Conservation (phyloP, 2,888 invertebrate genomes). For the Cantharis rufa region DNA sequence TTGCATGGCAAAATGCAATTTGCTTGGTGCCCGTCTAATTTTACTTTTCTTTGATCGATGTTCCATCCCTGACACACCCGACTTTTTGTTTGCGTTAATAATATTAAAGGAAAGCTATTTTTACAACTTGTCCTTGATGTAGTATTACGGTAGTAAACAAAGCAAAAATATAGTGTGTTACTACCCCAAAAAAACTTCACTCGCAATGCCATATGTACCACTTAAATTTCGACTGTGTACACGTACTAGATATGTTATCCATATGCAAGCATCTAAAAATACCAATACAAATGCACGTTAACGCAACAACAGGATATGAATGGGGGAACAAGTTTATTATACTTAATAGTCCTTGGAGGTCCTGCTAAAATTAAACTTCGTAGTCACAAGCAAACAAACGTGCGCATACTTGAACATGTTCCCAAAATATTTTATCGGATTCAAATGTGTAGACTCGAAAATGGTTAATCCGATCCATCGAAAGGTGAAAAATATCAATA, state of each 20-base stretch:
- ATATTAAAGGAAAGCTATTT: background rate
- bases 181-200: background rate
- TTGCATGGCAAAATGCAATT: background rate
- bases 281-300: conserved; percentile 36
- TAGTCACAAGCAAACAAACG: conserved; percentile 20
- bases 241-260: conserved; percentile 1
- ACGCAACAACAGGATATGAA: conserved; percentile 35
- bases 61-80: background rate
- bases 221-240: background rate
- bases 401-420: background rate
- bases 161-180: background rate
- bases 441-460: background rate
- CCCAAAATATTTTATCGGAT: background rate
- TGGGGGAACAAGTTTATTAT: conserved; percentile 38
- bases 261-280: conserved; percentile 24
- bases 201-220: background rate
- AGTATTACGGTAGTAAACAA: background rate
- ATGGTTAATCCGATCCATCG: background rate
- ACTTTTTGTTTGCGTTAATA: background rate
- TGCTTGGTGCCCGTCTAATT: background rate
- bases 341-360: conserved; percentile 37
- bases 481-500: background rate
- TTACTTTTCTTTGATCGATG: background rate
- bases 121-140: background rate
- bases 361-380: conserved; percentile 31